A percentile compares a stretch with the other conserved stretches of the same genome.
Evolutionary conservation across 2,113 vertebrate species (phyloP).

Genomic region (Nothoprocta pentlandii): DNA sequence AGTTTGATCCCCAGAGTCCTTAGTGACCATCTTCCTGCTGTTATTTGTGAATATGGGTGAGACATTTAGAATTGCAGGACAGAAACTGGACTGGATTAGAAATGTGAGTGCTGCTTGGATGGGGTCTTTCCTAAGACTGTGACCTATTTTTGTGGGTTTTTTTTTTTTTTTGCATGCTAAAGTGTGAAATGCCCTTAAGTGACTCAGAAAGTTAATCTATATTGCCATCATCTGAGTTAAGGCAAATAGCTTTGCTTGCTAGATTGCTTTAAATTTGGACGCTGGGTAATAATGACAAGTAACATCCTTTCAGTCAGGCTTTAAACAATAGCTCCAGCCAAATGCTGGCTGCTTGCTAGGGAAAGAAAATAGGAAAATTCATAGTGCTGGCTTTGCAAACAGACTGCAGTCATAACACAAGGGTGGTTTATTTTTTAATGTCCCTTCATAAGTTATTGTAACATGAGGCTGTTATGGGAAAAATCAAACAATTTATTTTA

Average conservation of each 20-base stretch:
- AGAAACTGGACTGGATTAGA: background rate
- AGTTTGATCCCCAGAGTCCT: fast-evolving
- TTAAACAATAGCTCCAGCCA: background rate
- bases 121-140: background rate
- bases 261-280: background rate
- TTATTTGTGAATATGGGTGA: background rate
- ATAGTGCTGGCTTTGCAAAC: background rate
- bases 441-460: background rate
- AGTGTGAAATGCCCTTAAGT: background rate
- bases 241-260: background rate
- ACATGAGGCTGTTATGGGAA: background rate
- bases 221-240: background rate
- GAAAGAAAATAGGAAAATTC: background rate
- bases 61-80: background rate
- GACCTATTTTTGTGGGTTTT: background rate
- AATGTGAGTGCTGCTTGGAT: background rate
- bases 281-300: background rate
- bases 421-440: conserved; percentile 22
- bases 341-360: background rate
- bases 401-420: background rate
- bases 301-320: background rate
- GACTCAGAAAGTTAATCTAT: background rate
- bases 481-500: conserved; percentile 21
- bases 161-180: background rate
- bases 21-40: background rate